Conservation (phyloP, 2,113 vertebrate genomes). For the Scopus umbretta region DNA sequence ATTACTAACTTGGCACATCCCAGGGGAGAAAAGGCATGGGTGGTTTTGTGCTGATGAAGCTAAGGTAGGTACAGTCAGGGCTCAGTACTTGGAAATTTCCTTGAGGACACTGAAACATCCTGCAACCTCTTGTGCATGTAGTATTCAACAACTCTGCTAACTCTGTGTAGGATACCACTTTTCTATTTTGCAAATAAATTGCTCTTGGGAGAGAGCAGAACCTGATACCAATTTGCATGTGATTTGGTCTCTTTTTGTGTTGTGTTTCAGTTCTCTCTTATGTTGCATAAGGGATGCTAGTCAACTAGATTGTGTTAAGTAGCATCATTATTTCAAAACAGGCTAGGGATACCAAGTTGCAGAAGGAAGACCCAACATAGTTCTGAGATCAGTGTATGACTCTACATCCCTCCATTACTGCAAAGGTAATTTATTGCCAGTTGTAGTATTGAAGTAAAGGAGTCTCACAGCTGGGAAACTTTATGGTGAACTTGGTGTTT, state of each 20-base stretch:
- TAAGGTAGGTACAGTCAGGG: background rate
- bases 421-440: background rate
- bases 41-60: background rate
- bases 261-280: background rate
- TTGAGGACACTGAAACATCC: background rate
- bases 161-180: background rate
- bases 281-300: background rate
- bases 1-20: background rate
- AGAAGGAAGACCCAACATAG: background rate
- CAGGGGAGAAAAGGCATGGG: background rate
- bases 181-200: background rate
- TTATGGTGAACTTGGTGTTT: background rate
- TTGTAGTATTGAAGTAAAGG: background rate
- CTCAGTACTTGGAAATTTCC: background rate
- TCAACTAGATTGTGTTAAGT: background rate
- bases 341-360: background rate
- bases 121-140: background rate
- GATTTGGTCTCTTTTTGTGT: background rate
- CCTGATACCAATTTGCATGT: background rate
- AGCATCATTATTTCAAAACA: background rate
- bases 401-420: background rate
- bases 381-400: background rate
- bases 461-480: background rate
- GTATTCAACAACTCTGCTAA: background rate
- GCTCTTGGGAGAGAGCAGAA: background rate